Evolutionary conservation across 2,888 invertebrate species (phyloP), one percentile per base, ranked within the genome.

Genomic region (Drosophila parthenogenetica): DNA sequence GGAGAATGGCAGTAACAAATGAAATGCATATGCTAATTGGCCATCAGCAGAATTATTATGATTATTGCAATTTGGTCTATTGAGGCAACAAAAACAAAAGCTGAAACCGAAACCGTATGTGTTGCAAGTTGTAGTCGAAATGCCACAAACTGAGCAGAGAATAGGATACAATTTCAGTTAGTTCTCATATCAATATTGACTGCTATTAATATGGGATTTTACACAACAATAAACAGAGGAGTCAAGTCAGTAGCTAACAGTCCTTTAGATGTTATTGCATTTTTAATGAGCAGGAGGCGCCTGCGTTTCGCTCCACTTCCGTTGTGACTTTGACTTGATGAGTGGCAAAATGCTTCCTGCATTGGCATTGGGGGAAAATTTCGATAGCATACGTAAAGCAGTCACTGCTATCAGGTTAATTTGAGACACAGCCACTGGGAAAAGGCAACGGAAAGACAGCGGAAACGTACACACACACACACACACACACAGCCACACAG

Each of bases 281-380:
- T 89, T 89, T 87, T 87, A 87, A 85, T 85, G 89, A 85, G 89
- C 77, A 87, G 73, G 63, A 86, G 87, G 89, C 81, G 77, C 87
- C 87, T 79, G 16, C 51, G 59, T 57, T 63, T 60, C 71, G 66
- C 83, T 61, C 45, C 66, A 66, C 83, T 86, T 88, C 87, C 89
- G 72, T 54, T 81, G 70, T 39, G 66, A 35, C 14, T 14, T 39
- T 35, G 62, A 22, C 49, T 78, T 81, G 73, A 69, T 81, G 82
- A 87, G 79, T 79, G 87, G 76, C 55, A 79, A 88, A 29, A 79
- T 67, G 83, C 65, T 88, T 79, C 80, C 54, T 55, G 54, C 89
- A 73, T 67, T 73, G 69, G 69, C 69, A 66, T 66, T 88, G 79
- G 83, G 83, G 77, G 62, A 4, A 73, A 79, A 76, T 86, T 83